phyloP scores from a whole-genome alignment of 1,140 invertebrate genomes.

The Spodoptera litura region DNA sequence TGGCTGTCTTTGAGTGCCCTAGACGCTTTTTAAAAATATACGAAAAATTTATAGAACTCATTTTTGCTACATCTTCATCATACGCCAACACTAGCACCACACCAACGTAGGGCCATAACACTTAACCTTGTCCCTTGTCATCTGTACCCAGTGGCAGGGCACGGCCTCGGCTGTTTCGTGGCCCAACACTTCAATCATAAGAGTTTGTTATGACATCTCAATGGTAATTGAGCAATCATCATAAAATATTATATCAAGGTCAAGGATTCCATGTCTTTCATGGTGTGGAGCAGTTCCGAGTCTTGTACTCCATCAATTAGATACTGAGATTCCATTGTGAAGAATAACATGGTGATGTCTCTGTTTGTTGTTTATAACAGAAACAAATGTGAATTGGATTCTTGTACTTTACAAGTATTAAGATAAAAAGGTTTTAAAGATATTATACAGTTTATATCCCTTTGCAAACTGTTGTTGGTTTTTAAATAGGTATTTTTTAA shows the following conservation, averaged over 20 bases:
- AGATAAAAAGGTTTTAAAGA: too few relatives aligned
- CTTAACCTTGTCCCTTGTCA: background rate
- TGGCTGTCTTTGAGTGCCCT: too few relatives aligned
- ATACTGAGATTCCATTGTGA: too few relatives aligned
- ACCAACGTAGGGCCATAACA: background rate
- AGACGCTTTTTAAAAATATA: background rate
- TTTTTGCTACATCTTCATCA: too few relatives aligned
- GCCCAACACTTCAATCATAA: conserved; percentile 1
- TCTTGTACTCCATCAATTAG: background rate
- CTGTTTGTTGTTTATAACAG: too few relatives aligned
- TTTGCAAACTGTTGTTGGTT: too few relatives aligned
- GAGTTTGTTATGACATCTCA: conserved; percentile 33
- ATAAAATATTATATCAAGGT: conserved; percentile 5
- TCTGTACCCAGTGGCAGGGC: background rate
- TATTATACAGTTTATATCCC: too few relatives aligned
- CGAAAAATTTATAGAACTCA: background rate
- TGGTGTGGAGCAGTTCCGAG: background rate
- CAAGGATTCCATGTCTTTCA: conserved; percentile 5
- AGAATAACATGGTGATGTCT: too few relatives aligned
- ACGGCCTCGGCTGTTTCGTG: background rate
- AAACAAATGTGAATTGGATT: too few relatives aligned
- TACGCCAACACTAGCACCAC: too few relatives aligned
- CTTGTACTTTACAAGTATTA: too few relatives aligned
- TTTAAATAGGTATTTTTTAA: too few relatives aligned
- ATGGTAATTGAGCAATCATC: conserved; percentile 21